Percentiles rank a stretch among this genome's conserved stretches.
Conservation (phyloP, 2,113 vertebrate genomes). For the Proteles cristata region DNA sequence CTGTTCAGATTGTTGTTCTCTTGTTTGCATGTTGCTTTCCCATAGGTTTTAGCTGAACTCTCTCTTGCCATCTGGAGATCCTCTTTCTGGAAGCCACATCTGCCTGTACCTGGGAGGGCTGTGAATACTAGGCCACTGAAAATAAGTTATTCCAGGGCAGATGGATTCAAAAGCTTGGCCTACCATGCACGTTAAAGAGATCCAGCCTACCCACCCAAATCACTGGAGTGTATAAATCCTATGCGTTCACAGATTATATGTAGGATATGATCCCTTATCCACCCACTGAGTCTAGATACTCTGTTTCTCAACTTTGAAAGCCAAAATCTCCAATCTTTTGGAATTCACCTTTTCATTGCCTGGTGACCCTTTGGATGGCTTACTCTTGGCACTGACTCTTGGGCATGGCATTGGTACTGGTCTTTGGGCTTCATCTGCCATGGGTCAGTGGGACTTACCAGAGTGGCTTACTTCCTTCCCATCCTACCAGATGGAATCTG, state of each 20-base stretch:
- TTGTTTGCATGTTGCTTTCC: neutral
- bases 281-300: neutral
- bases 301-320: neutral
- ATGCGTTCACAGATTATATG: neutral
- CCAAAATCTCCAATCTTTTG: neutral
- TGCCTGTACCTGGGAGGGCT: neutral
- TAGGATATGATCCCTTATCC: neutral
- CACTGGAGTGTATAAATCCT: neutral
- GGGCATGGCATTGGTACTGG: neutral
- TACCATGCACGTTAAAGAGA: neutral
- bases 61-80: neutral
- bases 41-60: neutral
- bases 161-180: neutral
- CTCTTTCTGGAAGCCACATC: slow-evolving; percentile 21
- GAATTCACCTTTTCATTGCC: neutral
- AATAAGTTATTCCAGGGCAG: neutral
- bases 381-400: neutral
- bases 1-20: neutral
- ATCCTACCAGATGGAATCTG: neutral
- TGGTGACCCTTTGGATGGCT: neutral
- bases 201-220: neutral
- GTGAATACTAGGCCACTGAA: neutral
- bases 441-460: neutral
- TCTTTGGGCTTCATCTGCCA: neutral
- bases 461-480: neutral